Conservation (phyloP, 2,113 vertebrate species). For the Tragelaphus buxtoni region DNA sequence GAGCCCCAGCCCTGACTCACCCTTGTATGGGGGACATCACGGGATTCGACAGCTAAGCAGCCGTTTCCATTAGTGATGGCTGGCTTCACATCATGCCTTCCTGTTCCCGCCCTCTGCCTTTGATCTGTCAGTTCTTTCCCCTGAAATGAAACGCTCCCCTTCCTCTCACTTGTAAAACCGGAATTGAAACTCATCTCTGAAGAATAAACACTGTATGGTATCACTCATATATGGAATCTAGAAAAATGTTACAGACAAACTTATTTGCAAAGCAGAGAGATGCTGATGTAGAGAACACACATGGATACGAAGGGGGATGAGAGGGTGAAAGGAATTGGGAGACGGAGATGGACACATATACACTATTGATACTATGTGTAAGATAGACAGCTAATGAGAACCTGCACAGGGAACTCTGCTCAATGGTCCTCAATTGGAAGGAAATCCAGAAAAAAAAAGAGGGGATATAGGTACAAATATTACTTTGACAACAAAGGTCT, state of each 20-base stretch:
- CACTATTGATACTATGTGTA: not conserved
- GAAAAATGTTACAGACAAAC: not conserved
- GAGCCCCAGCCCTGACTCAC: too few relatives aligned
- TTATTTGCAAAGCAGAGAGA: not conserved
- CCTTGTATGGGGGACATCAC: accelerated
- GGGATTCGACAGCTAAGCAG: too few relatives aligned
- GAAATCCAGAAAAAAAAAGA: not conserved
- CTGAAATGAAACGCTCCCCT: not conserved
- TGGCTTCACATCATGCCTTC: not conserved
- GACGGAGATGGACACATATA: not conserved
- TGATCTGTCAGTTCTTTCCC: not conserved
- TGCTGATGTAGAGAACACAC: not conserved
- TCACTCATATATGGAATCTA: not conserved
- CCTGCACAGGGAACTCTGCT: not conserved
- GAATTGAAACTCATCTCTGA: not conserved
- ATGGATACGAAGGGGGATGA: not conserved
- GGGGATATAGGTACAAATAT: not conserved
- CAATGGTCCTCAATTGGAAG: not conserved
- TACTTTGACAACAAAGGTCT: not conserved
- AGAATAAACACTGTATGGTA: not conserved
- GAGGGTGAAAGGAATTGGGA: not conserved
- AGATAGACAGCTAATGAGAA: not conserved
- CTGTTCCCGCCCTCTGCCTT: not conserved
- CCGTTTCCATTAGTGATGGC: accelerated
- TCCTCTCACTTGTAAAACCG: not conserved